Conservation (phyloP, 1,140 invertebrate genomes). For the Magallana ariakensis region DNA sequence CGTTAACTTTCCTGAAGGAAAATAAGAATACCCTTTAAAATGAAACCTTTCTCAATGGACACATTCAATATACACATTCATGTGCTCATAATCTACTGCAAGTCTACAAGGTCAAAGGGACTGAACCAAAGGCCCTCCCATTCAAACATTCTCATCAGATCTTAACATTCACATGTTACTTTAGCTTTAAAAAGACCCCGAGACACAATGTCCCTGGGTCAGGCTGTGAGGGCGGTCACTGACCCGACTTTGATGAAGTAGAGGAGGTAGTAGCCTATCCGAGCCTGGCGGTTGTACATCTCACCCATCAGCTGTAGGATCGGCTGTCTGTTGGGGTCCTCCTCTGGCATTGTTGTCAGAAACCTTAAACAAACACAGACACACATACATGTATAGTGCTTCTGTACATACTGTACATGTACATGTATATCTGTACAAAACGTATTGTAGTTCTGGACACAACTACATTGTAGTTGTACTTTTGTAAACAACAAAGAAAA, state of each 20-base stretch:
- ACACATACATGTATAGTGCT: not conserved
- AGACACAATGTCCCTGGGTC: too few species aligned
- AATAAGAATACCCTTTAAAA: not conserved
- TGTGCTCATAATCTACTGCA: too few species aligned
- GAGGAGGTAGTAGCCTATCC: slow-evolving; percentile 91
- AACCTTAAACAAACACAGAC: slow-evolving; percentile 79
- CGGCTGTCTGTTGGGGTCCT: slow-evolving; percentile 88
- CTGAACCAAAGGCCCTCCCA: not conserved
- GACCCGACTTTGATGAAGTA: slow-evolving; percentile 91
- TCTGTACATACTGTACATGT: not conserved
- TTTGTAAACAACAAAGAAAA: too few species aligned
- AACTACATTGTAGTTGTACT: too few species aligned
- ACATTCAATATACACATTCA: too few species aligned
- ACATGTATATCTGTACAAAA: not conserved
- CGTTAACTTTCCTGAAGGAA: slow-evolving; percentile 82
- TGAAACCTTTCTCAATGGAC: too few species aligned
- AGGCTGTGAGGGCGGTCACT: not conserved
- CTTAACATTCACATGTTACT: slow-evolving; percentile 76
- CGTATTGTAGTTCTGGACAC: too few species aligned
- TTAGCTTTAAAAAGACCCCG: too few species aligned
- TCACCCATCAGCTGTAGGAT: slow-evolving; percentile 87
- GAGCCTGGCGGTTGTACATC: slow-evolving; percentile 86
- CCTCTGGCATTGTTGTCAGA: slow-evolving; percentile 85
- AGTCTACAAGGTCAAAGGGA: not conserved
- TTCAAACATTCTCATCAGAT: slow-evolving; percentile 70